Evolutionary conservation across 2,113 vertebrate species (phyloP).

Genomic region (Hippocampus comes): DNA sequence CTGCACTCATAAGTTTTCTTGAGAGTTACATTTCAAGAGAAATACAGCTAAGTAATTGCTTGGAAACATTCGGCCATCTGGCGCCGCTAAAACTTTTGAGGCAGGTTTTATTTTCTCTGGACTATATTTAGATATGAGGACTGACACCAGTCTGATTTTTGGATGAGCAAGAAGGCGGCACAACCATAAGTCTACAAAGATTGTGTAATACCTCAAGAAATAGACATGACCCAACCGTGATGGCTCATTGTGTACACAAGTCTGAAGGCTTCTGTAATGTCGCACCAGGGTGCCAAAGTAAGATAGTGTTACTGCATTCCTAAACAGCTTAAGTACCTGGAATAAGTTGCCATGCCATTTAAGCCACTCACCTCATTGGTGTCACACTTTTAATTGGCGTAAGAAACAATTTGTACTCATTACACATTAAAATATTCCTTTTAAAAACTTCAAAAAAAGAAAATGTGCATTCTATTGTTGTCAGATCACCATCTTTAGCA

Average conservation of each 20-base stretch:
- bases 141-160: conserved; percentile 6
- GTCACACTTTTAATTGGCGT: not conserved
- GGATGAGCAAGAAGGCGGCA: not conserved
- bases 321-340: not conserved
- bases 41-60: not conserved
- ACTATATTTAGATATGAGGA: not conserved
- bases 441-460: not conserved
- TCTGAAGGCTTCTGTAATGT: not conserved
- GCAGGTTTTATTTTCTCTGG: not conserved
- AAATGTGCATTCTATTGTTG: not conserved
- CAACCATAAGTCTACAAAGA: not conserved
- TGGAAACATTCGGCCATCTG: not conserved
- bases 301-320: not conserved
- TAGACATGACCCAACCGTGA: not conserved
- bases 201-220: not conserved
- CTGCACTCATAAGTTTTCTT: conserved; percentile 1
- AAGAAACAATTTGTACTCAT: not conserved
- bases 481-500: too few relatives aligned
- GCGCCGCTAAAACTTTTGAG: not conserved
- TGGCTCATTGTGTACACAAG: not conserved
- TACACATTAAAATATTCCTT: not conserved
- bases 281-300: not conserved
- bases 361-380: not conserved
- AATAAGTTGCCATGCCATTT: not conserved
- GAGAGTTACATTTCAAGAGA: not conserved